Conservation (phyloP, 2,888 invertebrate genomes). For the Therioaphis trifolii region DNA sequence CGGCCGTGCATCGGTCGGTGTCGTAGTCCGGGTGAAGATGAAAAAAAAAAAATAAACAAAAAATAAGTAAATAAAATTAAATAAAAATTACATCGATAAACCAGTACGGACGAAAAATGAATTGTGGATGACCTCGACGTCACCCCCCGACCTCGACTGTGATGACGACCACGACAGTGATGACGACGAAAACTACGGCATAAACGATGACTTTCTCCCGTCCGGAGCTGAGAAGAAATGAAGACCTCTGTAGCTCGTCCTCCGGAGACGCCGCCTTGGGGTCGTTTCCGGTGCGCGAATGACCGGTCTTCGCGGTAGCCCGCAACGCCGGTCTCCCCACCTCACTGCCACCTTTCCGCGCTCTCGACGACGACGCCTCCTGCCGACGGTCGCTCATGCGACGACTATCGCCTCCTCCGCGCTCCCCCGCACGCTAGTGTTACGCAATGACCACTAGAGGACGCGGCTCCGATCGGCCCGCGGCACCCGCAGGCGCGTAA, state of each 20-base stretch:
- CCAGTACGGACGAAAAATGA: too few species aligned
- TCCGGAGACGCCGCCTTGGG: slow-evolving; percentile 15
- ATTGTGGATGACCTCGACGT: slow-evolving; percentile 40
- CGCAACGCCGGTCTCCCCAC: too few species aligned
- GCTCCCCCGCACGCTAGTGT: background rate
- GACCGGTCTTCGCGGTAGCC: background rate
- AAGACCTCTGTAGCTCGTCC: slow-evolving; percentile 6
- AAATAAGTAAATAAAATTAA: too few species aligned
- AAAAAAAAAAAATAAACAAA: background rate
- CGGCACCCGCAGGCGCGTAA: too few species aligned
- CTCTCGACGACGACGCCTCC: background rate
- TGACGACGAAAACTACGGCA: background rate
- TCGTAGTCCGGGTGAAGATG: background rate
- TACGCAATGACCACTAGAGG: background rate
- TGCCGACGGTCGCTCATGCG: too few species aligned
- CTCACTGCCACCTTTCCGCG: background rate
- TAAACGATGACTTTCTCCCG: slow-evolving; percentile 23
- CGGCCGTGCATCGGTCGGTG: too few species aligned
- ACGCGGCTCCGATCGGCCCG: too few species aligned
- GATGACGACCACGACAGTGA: too few species aligned
- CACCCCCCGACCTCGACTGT: too few species aligned
- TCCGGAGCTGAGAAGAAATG: slow-evolving; percentile 13
- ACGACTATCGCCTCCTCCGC: background rate
- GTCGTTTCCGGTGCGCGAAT: background rate
- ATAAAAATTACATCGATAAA: too few species aligned